Conservation (phyloP, 2,113 vertebrate genomes). For the Phylloscopus trochiloides region DNA sequence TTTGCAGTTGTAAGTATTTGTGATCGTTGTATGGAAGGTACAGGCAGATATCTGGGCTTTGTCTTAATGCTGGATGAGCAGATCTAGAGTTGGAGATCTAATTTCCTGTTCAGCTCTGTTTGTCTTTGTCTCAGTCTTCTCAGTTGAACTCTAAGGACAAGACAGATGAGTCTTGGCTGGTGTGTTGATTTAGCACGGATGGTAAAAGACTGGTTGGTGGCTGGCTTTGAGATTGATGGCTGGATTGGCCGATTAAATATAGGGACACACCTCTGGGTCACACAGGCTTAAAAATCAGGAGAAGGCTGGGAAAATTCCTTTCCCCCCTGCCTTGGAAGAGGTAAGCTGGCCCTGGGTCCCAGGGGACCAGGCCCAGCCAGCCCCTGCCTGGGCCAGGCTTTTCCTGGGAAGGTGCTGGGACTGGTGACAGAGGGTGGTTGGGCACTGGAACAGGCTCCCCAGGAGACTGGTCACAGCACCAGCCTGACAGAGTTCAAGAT, state of each 20-base stretch:
- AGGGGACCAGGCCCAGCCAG: too few relatives aligned
- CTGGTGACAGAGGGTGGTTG: background rate
- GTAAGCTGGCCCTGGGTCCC: too few relatives aligned
- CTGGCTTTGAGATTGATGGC: too few relatives aligned
- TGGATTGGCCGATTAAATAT: too few relatives aligned
- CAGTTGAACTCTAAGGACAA: background rate
- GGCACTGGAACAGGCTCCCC: background rate
- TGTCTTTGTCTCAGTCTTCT: background rate
- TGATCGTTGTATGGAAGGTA: background rate
- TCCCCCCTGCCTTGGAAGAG: too few relatives aligned
- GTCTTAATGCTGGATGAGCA: background rate
- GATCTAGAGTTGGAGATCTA: background rate
- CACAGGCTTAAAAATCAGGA: too few relatives aligned
- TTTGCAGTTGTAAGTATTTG: background rate
- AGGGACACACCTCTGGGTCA: too few relatives aligned
- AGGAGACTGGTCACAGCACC: rapidly evolving
- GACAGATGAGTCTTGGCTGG: background rate
- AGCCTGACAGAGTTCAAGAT: background rate
- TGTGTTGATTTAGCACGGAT: too few relatives aligned
- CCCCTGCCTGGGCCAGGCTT: too few relatives aligned
- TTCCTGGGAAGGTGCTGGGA: too few relatives aligned
- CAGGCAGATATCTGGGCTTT: background rate
- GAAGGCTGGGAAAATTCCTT: too few relatives aligned
- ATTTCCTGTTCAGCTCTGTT: background rate
- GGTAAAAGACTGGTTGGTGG: too few relatives aligned